These are phyloP conservation scores for Linnaemya tessellans DNA, from an alignment of 2,888 invertebrate genomes.

Conservation along the genomic window DNA sequence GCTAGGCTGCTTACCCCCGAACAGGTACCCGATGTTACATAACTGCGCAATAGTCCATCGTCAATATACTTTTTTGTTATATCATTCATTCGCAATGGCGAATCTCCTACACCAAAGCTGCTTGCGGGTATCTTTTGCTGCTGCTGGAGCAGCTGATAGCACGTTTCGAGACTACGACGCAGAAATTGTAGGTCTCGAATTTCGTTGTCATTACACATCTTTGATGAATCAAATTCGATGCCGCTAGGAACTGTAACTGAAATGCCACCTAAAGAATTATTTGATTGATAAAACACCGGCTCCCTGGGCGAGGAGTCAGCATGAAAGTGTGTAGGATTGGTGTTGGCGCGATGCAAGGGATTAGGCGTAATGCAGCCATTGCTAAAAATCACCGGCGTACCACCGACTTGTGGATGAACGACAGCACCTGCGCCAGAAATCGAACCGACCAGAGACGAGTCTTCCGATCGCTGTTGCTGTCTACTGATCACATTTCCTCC, in stretches of 20 bases:
- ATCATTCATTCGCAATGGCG: conserved; percentile 73
- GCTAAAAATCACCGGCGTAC: conserved; percentile 77
- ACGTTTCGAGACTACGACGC: conserved; percentile 81
- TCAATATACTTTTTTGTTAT: conserved; percentile 77
- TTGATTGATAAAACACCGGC: conserved; percentile 78
- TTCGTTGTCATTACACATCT: conserved; percentile 73
- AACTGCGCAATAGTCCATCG: conserved; percentile 79
- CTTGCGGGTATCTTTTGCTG: conserved; percentile 75
- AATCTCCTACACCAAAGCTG: conserved; percentile 73
- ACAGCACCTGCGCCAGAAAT: conserved; percentile 53
- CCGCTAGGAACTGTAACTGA: conserved; percentile 79
- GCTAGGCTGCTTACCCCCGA: conserved; percentile 89
- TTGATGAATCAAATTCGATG: conserved; percentile 71
- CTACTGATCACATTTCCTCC: conserved; percentile 63
- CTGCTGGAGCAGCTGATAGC: conserved; percentile 80
- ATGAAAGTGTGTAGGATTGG: conserved; percentile 76
- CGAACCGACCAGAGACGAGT: conserved; percentile 54
- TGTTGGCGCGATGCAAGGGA: conserved; percentile 77
- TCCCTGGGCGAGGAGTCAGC: conserved; percentile 63
- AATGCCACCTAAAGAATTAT: conserved; percentile 79
- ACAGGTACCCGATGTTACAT: conserved; percentile 84
- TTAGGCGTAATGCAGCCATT: conserved; percentile 78
- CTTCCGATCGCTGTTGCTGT: conserved; percentile 48
- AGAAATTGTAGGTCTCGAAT: conserved; percentile 78
- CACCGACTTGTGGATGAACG: conserved; percentile 68